Evolutionary conservation across 1,140 invertebrate genomes (phyloP), one percentile per base, ranked within the genome.

Genomic region (Wiebesia pumilae): DNA sequence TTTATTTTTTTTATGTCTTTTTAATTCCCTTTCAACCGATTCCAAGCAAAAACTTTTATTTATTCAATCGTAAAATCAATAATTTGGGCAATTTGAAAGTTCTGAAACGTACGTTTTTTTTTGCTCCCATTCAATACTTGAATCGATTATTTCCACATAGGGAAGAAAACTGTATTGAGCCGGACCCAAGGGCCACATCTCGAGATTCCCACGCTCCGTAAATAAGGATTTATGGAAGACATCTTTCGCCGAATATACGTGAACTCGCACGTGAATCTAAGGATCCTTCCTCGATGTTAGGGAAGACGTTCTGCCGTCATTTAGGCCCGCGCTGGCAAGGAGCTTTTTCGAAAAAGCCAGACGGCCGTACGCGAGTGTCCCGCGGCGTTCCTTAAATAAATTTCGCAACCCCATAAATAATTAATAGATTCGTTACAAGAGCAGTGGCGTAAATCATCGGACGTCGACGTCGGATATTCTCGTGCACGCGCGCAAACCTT

Each of bases 341-440:
- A 43, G 38, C 38, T 75, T 75, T 75, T 43, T 21, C 21, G 19
- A 40, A 73, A 40, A 10, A 38, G 33, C 33, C 35, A 19, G 19
- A 54, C 19, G 51, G 9, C 51, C 51, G 51, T 54, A 16, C 65
- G 67, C 67, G 67, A 86, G 78, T 84, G 84, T 82, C 90, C 91
- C 83, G 90, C 75, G 80, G 90, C 67, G 89, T 85, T 81, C 85
- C 21, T 87, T 88, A 90, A 90, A 90, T 92, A 91, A 90, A 90
- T 91, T 91, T 90, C 81, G 88, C 91, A 90, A 89, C 77, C 89
- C 90, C 88, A 91, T 91, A 91, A 92, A 92, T 92, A 92, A 92
- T 92, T 91, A 91, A 91, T 91, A 90, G 91, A 91, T 90, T 91
- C 91, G 90, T 91, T 92, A 91, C 89, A 89, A 91, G 90, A 88